Percentiles rank a stretch among this genome's conserved stretches.
Evolutionary conservation across 2,113 vertebrate species (phyloP).

Genomic region (Anthoscopus minutus): DNA sequence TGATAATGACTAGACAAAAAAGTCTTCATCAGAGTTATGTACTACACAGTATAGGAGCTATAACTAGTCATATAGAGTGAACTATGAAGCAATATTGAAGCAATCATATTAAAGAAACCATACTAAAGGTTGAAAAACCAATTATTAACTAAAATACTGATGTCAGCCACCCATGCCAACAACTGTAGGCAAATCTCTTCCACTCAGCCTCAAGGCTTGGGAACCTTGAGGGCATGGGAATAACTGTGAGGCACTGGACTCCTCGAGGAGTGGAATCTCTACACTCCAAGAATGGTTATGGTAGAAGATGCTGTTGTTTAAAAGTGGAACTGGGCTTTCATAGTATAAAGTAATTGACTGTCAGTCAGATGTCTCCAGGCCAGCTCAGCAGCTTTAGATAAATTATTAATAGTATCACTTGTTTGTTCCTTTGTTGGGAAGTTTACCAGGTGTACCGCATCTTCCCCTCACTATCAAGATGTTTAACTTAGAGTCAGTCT

Average conservation of each 20-base stretch:
- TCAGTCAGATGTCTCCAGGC: background rate
- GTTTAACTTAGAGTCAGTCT: background rate
- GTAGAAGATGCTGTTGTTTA: background rate
- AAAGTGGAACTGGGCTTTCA: background rate
- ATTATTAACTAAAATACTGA: background rate
- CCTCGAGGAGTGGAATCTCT: background rate
- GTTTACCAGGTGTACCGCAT: background rate
- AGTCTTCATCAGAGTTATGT: background rate
- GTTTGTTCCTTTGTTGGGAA: background rate
- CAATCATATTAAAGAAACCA: background rate
- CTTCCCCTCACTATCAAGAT: background rate
- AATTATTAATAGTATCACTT: background rate
- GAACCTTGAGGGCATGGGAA: background rate
- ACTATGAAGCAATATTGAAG: background rate
- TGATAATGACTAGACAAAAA: background rate
- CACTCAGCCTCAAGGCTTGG: accelerated
- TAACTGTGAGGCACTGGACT: background rate
- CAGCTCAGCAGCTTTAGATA: background rate
- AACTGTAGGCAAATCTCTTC: background rate
- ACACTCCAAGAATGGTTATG: background rate
- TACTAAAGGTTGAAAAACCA: background rate
- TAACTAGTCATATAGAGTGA: background rate
- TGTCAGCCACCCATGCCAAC: background rate
- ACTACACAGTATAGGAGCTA: background rate
- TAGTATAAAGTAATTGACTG: background rate